A percentile compares a stretch with the other conserved stretches of the same genome.
These are phyloP conservation scores for Rhabdomys dilectus DNA, from an alignment of 2,113 vertebrate genomes.

Conservation along the genomic window DNA sequence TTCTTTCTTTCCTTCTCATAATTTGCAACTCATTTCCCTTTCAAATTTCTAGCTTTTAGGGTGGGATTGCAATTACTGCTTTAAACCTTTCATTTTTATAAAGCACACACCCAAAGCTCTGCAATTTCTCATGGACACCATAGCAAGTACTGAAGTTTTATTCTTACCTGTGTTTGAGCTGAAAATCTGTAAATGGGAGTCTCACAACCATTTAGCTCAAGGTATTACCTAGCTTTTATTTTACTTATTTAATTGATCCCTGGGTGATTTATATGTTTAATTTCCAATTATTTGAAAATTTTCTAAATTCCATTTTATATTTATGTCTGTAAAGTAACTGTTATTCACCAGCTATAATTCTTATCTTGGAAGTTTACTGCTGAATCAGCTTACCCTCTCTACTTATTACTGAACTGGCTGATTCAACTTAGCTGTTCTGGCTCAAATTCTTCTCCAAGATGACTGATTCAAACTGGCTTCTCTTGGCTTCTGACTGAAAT, in stretches of 20 bases:
- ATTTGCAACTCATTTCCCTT: background rate
- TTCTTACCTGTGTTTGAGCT: background rate
- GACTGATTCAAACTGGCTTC: too few relatives aligned
- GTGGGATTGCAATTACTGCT: background rate
- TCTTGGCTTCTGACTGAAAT: too few relatives aligned
- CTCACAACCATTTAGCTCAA: conserved; percentile 6
- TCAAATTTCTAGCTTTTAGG: conserved; percentile 3
- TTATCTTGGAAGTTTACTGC: too few relatives aligned
- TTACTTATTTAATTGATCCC: background rate
- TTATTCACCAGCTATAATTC: too few relatives aligned
- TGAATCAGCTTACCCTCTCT: too few relatives aligned
- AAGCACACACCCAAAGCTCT: background rate
- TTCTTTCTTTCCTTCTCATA: background rate
- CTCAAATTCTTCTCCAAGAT: too few relatives aligned
- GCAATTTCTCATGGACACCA: background rate
- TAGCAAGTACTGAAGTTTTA: background rate
- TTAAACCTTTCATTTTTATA: conserved; percentile 17
- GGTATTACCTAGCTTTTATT: background rate
- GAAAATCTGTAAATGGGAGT: background rate
- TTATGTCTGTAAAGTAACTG: background rate
- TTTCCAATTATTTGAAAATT: conserved; percentile 17
- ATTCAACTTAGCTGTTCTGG: too few relatives aligned
- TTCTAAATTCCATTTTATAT: conserved; percentile 11
- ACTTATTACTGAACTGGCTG: too few relatives aligned
- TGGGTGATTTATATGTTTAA: background rate